A percentile compares a stretch with the other conserved stretches of the same genome.
Conservation (phyloP, 1,140 invertebrate genomes). For the Drosophila saltans region DNA sequence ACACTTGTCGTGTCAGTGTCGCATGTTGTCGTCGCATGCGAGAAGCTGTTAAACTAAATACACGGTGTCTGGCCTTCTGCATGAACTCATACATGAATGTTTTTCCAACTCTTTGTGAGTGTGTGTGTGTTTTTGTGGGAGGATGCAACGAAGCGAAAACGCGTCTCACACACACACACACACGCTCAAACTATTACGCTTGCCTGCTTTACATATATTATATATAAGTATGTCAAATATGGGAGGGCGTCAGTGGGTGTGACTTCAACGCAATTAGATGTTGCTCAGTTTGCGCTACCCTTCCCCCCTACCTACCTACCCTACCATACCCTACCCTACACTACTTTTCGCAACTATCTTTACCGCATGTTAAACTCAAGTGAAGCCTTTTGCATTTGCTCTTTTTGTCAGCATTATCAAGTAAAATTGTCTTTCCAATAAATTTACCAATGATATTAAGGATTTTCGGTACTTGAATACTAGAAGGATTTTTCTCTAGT, state of each 20-base stretch:
- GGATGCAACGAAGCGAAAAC: constrained; percentile 46
- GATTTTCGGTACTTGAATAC: background rate
- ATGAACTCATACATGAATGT: constrained; percentile 62
- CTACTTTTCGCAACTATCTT: background rate
- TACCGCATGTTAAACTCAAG: constrained; percentile 7
- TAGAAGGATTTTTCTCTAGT: background rate
- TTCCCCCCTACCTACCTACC: background rate
- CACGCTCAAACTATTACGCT: constrained; percentile 26
- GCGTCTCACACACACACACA: constrained; percentile 29
- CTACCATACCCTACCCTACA: background rate
- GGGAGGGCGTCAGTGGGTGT: constrained; percentile 31
- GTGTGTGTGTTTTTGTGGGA: constrained; percentile 23
- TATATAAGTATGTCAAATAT: constrained; percentile 38
- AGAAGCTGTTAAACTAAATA: constrained; percentile 77
- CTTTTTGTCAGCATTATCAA: background rate
- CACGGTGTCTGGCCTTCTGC: constrained; percentile 70
- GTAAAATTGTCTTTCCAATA: constrained; percentile 3
- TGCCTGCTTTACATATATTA: constrained; percentile 52
- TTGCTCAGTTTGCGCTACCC: constrained; percentile 44
- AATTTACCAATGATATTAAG: background rate
- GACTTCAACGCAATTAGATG: constrained; percentile 60
- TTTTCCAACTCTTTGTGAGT: constrained; percentile 19
- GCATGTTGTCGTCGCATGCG: constrained; percentile 66
- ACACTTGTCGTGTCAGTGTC: constrained; percentile 80
- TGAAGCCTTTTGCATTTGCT: background rate